These are phyloP conservation scores for Platysternon megacephalum DNA, from an alignment of 2,113 vertebrate species.

Conservation along the genomic window DNA sequence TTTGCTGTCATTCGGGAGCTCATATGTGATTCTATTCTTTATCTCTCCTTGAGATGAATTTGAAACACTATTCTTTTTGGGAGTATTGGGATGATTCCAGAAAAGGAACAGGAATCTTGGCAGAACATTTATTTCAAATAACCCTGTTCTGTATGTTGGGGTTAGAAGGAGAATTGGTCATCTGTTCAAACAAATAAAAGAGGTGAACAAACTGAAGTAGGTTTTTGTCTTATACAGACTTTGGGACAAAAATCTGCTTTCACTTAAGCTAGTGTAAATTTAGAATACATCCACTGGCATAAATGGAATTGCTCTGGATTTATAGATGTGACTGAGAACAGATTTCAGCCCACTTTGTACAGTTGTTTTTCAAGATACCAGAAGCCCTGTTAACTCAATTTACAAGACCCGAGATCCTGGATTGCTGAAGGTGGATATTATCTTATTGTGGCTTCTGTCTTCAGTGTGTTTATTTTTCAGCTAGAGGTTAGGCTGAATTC, in stretches of 20 bases:
- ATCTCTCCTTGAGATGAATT: neutral
- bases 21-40: neutral
- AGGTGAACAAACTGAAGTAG: neutral
- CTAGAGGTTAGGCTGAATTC: neutral
- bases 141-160: neutral
- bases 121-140: neutral
- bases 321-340: neutral
- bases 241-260: neutral
- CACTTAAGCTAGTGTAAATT: neutral
- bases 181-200: neutral
- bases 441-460: neutral
- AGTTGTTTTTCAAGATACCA: neutral
- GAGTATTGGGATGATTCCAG: neutral
- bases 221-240: neutral
- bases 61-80: neutral
- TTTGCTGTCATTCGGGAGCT: neutral
- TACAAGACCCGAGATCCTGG: neutral
- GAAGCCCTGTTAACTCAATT: neutral
- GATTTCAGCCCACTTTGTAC: neutral
- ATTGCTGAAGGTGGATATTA: neutral
- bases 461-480: neutral
- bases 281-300: neutral
- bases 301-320: neutral
- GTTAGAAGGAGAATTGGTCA: neutral
- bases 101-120: neutral